Evolutionary conservation across 2,888 invertebrate species (phyloP), one percentile per base, ranked within the genome.

Genomic region (Pyralis farinalis): DNA sequence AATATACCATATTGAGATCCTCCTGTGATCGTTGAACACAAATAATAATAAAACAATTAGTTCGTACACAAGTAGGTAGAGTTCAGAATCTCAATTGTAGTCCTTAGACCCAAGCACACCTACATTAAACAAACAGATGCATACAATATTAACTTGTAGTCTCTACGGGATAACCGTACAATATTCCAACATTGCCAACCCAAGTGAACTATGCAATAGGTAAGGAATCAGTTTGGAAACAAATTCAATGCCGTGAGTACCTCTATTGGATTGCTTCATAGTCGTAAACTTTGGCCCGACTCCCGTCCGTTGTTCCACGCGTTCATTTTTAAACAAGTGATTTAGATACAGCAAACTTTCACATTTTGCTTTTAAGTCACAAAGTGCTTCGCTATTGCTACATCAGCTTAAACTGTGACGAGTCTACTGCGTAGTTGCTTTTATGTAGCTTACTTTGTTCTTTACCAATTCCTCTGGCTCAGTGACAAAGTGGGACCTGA

Each of bases 181-280:
- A 7, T 25, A 7, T 25, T 25, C n/a, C 16, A 16, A 16, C 16
- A 16, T 8, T 25, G 3, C 74, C 50, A 53, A 57, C 62, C 51
- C 67, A 71, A 63, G 62, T 72, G 68, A 71, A 75, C 71, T 77
- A 72, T 76, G 71, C 76, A 77, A 68, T 66, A 66, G 58, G 48
- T 59, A 16, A 16, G 53, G 70, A 71, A 72, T 73, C 72, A 25
- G 68, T 66, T 65, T 63, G 65, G 63, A 66, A 78, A 77, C 77
- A 79, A 77, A 78, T 74, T 63, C 71, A 70, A 70, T 70, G 67
- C 56, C 58, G 16, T 16, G 16, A 63, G 53, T 53, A 46, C 55
- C 53, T 58, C 57, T 50, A 40, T 54, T 49, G 63, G 60, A 71
- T 78, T 61, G 68, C 63, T 73, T 16, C 44, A 46, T 46, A 53